A percentile compares a stretch with the other conserved stretches of the same genome.
Conservation (phyloP, 2,888 invertebrate species). For the Lydus trimaculatus region DNA sequence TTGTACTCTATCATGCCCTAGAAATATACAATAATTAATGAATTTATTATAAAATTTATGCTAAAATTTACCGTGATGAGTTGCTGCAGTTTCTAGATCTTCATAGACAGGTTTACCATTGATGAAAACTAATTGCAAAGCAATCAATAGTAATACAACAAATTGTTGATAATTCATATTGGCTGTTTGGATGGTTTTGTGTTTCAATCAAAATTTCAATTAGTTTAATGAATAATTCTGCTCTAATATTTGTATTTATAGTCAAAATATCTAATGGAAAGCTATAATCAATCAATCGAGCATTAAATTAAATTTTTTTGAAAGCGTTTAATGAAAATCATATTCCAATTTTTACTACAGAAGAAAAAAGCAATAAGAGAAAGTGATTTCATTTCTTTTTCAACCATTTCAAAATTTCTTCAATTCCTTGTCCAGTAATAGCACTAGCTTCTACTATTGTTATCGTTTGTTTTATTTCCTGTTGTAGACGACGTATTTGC, state of each 20-base stretch:
- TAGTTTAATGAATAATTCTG: background rate
- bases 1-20: constrained; percentile 69
- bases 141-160: constrained; percentile 17
- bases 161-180: constrained; percentile 17
- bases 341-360: background rate
- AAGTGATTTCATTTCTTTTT: constrained; percentile 36
- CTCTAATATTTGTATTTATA: constrained; percentile 8
- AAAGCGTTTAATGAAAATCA: constrained; percentile 14
- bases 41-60: constrained; percentile 2
- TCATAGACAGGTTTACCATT: constrained; percentile 35
- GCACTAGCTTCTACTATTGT: constrained; percentile 78
- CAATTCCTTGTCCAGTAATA: constrained; percentile 74
- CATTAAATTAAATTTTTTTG: constrained; percentile 10
- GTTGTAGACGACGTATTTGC: constrained; percentile 74
- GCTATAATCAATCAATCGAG: background rate
- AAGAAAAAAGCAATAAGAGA: constrained; percentile 19
- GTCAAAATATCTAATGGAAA: background rate
- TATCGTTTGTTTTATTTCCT: constrained; percentile 73
- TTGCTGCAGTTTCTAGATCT: constrained; percentile 42
- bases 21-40: constrained; percentile 19
- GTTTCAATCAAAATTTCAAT: background rate
- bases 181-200: constrained; percentile 9
- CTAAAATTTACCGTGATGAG: constrained; percentile 40
- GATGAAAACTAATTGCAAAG: constrained; percentile 21
- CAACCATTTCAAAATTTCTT: constrained; percentile 71